Conservation (phyloP, 2,113 vertebrate species). For the Typhlomys cinereus region DNA sequence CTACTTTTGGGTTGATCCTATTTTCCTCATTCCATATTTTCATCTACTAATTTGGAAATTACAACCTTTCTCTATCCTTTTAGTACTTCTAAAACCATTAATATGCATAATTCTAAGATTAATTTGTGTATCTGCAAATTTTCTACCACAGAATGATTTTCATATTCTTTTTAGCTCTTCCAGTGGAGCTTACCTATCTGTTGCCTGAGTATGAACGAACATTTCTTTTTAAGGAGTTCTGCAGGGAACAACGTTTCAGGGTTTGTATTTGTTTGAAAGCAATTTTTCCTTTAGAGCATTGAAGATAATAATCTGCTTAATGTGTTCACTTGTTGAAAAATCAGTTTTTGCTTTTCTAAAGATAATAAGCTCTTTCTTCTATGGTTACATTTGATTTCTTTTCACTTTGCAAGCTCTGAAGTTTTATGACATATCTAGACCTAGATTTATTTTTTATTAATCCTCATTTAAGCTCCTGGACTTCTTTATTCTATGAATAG, state of each 20-base stretch:
- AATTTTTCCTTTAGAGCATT: not conserved
- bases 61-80: too few species aligned
- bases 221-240: not conserved
- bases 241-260: not conserved
- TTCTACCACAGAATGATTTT: too few species aligned
- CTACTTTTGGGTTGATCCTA: too few species aligned
- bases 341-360: not conserved
- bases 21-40: too few species aligned
- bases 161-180: too few species aligned
- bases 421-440: not conserved
- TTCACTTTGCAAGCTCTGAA: not conserved
- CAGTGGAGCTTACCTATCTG: too few species aligned
- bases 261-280: not conserved
- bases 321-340: not conserved
- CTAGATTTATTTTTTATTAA: constrained; percentile 15
- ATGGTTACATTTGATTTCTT: not conserved
- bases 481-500: not conserved
- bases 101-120: too few species aligned
- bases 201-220: not conserved
- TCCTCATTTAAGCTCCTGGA: not conserved
- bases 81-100: too few species aligned
- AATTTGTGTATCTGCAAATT: too few species aligned
- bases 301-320: not conserved
- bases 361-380: not conserved
- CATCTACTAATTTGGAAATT: too few species aligned